Conservation (phyloP, 2,113 vertebrate genomes). For the Aegotheles bennettii region DNA sequence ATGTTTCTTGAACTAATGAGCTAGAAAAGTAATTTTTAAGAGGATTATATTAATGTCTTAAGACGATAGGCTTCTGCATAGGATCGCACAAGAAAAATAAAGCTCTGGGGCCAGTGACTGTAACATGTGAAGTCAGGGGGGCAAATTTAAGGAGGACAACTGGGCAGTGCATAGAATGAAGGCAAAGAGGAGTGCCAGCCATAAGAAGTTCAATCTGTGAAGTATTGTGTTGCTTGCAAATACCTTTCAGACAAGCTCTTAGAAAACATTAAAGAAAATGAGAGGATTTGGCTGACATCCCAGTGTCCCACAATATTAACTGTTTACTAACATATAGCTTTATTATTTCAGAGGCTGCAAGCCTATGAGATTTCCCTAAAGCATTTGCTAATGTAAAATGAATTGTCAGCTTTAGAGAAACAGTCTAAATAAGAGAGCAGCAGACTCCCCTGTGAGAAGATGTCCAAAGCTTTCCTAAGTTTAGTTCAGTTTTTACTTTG, state of each 20-base stretch:
- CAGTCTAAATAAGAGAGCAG: conserved; percentile 35
- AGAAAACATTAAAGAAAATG: conserved; percentile 60
- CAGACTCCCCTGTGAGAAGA: conserved; percentile 45
- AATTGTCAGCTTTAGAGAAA: conserved; percentile 59
- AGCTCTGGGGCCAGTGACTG: background rate
- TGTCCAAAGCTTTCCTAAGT: conserved; percentile 39
- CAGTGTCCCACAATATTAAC: conserved; percentile 58
- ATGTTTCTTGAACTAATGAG: background rate
- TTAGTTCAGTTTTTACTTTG: conserved; percentile 42
- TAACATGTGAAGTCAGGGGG: background rate
- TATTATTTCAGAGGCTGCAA: conserved; percentile 40
- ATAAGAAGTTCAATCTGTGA: conserved; percentile 24
- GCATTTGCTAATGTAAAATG: conserved; percentile 64
- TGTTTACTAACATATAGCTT: conserved; percentile 61
- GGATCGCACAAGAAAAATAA: background rate
- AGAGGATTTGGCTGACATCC: conserved; percentile 58
- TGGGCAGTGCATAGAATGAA: background rate
- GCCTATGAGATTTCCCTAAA: conserved; percentile 37
- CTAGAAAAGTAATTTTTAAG: background rate
- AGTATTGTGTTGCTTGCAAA: conserved; percentile 43
- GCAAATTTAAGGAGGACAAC: background rate
- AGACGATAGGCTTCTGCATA: background rate
- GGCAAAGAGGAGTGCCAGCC: background rate
- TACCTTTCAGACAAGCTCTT: conserved; percentile 55
- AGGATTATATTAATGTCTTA: background rate